phyloP scores from a whole-genome alignment of 2,888 invertebrate species.

The Standfussiana lucernea region DNA sequence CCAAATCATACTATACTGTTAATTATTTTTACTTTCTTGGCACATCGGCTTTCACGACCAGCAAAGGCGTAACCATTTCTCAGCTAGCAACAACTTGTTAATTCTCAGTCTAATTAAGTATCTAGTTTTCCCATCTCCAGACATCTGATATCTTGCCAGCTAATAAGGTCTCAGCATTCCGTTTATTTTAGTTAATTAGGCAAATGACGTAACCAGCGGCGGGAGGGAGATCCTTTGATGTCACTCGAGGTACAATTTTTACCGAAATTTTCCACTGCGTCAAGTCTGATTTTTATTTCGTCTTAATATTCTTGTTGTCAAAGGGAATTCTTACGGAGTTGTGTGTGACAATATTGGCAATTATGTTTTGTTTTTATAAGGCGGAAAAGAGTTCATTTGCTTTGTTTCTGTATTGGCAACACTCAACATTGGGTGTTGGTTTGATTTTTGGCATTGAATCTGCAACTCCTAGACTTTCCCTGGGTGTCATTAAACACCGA shows the following conservation, averaged over 20 bases:
- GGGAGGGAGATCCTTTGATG: constrained; percentile 60
- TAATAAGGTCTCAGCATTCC: constrained; percentile 33
- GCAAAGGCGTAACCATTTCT: not conserved
- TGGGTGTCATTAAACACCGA: not conserved
- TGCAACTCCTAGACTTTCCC: not conserved
- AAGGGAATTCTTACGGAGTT: constrained; percentile 30
- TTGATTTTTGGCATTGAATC: not conserved
- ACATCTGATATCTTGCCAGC: constrained; percentile 29
- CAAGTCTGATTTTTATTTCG: constrained; percentile 35
- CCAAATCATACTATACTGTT: not conserved
- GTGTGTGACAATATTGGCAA: constrained; percentile 35
- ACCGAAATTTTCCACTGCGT: constrained; percentile 27
- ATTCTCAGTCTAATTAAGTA: not conserved
- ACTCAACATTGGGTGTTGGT: not conserved
- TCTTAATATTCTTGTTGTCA: constrained; percentile 40
- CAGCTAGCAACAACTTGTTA: not conserved
- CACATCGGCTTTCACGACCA: not conserved
- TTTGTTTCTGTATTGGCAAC: constrained; percentile 1
- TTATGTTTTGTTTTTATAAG: constrained; percentile 2
- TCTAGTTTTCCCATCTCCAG: constrained; percentile 5
- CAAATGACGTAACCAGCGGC: constrained; percentile 50
- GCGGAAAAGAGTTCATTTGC: constrained; percentile 11
- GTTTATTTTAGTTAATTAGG: constrained; percentile 65
- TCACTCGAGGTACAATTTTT: constrained; percentile 58
- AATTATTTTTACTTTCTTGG: not conserved